These are phyloP conservation scores for Zoanthus sansibaricus DNA, from an alignment of 92 coral and sea anemone genomes.

Conservation along the genomic window DNA sequence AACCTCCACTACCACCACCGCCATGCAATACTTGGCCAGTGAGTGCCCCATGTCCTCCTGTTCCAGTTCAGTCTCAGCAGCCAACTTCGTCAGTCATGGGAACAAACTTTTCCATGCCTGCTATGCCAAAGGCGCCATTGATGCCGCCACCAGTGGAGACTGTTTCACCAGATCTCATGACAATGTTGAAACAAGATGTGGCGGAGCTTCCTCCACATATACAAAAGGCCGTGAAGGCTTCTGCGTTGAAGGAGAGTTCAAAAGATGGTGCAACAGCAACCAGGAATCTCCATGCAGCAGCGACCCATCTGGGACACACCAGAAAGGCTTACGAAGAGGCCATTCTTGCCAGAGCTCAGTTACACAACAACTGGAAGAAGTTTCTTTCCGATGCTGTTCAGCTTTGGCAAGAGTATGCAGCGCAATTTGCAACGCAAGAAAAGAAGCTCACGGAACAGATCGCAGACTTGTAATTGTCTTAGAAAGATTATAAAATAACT, in stretches of 20 bases:
- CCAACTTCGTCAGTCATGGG: no score
- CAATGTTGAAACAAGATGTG: not conserved
- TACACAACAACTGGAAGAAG: no score
- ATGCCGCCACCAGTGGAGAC: not conserved
- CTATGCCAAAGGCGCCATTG: not conserved
- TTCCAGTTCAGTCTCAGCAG: no score
- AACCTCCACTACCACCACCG: no score
- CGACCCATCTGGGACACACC: not conserved
- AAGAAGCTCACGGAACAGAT: no score
- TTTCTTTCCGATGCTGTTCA: no score
- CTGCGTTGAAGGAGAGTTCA: not conserved
- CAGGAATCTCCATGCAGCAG: not conserved
- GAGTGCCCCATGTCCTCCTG: no score
- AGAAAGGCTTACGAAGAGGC: no score
- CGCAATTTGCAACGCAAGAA: not conserved
- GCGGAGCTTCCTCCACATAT: not conserved
- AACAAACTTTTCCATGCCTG: not conserved
- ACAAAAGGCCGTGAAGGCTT: not conserved
- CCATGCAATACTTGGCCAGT: no score
- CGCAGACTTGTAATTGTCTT: no score
- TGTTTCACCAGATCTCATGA: not conserved
- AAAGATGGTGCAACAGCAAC: not conserved
- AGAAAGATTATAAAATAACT: no score
- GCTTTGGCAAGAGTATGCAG: not conserved
- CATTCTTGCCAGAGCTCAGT: no score